phyloP scores from a whole-genome alignment of 1,140 invertebrate genomes.

The Apis laboriosa region DNA sequence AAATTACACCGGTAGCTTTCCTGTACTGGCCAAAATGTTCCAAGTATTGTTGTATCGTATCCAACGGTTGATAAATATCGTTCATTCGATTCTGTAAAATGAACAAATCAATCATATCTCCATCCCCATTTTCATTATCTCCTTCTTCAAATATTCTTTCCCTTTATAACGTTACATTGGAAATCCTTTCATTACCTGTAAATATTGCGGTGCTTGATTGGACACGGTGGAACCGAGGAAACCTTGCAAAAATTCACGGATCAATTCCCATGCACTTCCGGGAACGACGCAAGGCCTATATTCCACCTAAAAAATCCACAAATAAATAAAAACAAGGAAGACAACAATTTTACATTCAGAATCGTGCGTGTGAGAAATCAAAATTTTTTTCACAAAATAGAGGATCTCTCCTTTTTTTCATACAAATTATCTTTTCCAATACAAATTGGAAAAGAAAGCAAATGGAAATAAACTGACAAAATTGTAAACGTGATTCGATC shows the following conservation, averaged over 20 bases:
- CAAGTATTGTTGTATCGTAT: constrained; percentile 96
- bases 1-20: constrained; percentile 84
- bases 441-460: background rate
- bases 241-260: constrained; percentile 95
- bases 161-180: too few species aligned
- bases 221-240: constrained; percentile 91
- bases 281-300: constrained; percentile 95
- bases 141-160: background rate
- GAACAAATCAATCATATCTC: constrained; percentile 1
- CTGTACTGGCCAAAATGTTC: constrained; percentile 96
- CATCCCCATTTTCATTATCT: too few species aligned
- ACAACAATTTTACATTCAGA: background rate
- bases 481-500: too few species aligned
- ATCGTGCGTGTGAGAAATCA: too few species aligned
- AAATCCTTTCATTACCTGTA: constrained; percentile 78
- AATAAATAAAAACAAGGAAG: background rate
- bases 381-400: too few species aligned
- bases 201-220: constrained; percentile 83
- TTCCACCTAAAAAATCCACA: constrained; percentile 89
- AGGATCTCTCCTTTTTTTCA: too few species aligned
- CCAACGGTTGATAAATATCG: constrained; percentile 93
- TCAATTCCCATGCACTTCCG: constrained; percentile 93
- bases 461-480: background rate
- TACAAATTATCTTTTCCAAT: too few species aligned
- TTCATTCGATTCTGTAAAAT: constrained; percentile 89